Evolutionary conservation across 2,888 invertebrate genomes (phyloP).

Genomic region (Isotomurus palustris): DNA sequence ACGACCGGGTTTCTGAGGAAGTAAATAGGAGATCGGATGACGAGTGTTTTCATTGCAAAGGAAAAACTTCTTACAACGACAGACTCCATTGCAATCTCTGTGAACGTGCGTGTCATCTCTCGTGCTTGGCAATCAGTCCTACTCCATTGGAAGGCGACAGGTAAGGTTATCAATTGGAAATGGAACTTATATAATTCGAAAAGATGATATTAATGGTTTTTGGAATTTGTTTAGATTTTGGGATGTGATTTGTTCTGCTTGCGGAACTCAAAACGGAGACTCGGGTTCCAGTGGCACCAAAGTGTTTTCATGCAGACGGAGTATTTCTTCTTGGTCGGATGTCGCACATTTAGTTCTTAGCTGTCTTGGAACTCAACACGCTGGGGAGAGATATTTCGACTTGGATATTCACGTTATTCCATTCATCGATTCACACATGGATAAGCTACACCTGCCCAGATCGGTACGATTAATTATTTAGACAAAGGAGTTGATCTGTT

Average conservation of each 20-base stretch:
- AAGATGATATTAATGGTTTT: not conserved
- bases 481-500: not conserved
- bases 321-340: conserved; percentile 42
- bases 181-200: not conserved
- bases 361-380: conserved; percentile 32
- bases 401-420: conserved; percentile 41
- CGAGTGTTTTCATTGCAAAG: conserved; percentile 40
- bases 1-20: not conserved
- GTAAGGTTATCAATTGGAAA: conserved; percentile 19
- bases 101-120: conserved; percentile 40
- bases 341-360: conserved; percentile 41
- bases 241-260: conserved; percentile 43
- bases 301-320: conserved; percentile 42
- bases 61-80: conserved; percentile 26
- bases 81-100: conserved; percentile 43
- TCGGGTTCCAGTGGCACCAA: conserved; percentile 27
- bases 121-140: conserved; percentile 37
- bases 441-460: conserved; percentile 40
- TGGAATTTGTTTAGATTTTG: conserved; percentile 34
- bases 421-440: conserved; percentile 35
- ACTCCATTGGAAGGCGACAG: conserved; percentile 41
- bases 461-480: conserved; percentile 30
- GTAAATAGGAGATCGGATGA: not conserved
- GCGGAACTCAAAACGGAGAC: conserved; percentile 43
- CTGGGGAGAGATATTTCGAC: conserved; percentile 38